phyloP scores from a whole-genome alignment of 2,113 vertebrate species.

The Megaceryle maxima region DNA sequence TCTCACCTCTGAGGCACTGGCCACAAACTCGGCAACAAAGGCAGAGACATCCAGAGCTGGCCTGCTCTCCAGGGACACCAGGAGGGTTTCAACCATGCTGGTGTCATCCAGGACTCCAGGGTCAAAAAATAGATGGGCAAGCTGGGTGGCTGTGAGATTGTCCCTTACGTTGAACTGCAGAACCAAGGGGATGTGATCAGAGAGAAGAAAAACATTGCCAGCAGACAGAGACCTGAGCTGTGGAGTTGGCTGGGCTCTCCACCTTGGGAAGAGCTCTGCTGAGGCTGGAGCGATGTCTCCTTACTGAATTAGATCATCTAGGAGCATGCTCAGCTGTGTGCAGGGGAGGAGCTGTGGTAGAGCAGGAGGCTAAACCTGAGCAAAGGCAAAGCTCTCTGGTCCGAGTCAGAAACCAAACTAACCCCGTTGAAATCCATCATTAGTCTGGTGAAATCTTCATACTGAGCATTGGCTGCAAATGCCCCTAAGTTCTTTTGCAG shows the following conservation, averaged over 20 bases:
- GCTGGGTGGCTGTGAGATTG: neutral
- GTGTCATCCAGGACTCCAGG: neutral
- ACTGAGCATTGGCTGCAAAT: neutral
- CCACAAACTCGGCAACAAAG: neutral
- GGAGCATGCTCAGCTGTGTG: neutral
- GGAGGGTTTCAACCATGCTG: neutral
- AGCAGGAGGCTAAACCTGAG: neutral
- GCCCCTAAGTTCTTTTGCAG: neutral
- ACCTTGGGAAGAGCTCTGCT: neutral
- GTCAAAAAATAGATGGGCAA: neutral
- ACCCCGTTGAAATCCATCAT: neutral
- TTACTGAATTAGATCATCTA: neutral
- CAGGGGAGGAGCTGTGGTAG: neutral
- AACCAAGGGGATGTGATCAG: neutral
- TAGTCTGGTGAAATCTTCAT: neutral
- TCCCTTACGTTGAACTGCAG: neutral
- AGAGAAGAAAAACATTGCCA: neutral
- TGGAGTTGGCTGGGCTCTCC: neutral
- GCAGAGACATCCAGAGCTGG: neutral
- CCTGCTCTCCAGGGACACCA: neutral
- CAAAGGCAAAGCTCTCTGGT: neutral
- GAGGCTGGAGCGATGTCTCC: neutral
- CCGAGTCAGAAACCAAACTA: neutral
- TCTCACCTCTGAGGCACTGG: neutral
- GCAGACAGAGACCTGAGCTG: neutral